Base-by-base conservation (phyloP, 2,797 vertebrate genomes). In the Enteromius anoplus region DNA sequence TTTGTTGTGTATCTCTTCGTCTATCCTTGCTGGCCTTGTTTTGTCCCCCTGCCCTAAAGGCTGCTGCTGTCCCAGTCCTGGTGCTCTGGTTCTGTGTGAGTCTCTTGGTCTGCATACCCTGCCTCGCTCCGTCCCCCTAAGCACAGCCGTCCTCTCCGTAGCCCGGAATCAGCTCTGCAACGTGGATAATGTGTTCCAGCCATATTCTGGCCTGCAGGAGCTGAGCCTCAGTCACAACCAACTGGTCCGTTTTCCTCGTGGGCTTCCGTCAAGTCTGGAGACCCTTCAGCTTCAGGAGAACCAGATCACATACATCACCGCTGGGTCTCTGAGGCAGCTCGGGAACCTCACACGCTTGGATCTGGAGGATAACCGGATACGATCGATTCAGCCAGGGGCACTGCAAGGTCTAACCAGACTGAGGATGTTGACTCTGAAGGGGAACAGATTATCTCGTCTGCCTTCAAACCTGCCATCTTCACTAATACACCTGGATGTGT, bases 211-310 rank as follows among this genome's bases (percentile, higher is more conserved):
- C 82, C 91, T 96, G 64, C 94, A 94, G 88, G 93, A 95, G 88
- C 91, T 96, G 72, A 95, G 95, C 86, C 93, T 96, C 42, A 92
- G 94, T 78, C 91, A 95, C 68, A 96, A 95, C 80, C 90, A 90
- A 77, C 88, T 96, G 86, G 85, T 84, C 7, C 93, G 89, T 79
- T 93, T 96, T 86, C 95, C 95, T 19, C 93, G 93, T 0, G 95
- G 95, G 21, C 91, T 96, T 10, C 95, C 95, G 0, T 34, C 95
- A 5, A 95, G 93, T 86, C 90, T 96, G 87, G 91, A 94, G 91
- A 91, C 90, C 80, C 92, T 96, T 81, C 92, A 92, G 86, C 92
- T 96, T 83, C 94, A 92, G 40, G 92, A 94, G 80, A 96, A 96
- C 91, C 93, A 90, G 75, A 94, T 96, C 87, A 93, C 94, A 37